Percentiles rank a stretch among this genome's conserved stretches.
These are phyloP conservation scores for Smutsia gigantea DNA, from an alignment of 2,797 vertebrate species.

Conservation along the genomic window DNA sequence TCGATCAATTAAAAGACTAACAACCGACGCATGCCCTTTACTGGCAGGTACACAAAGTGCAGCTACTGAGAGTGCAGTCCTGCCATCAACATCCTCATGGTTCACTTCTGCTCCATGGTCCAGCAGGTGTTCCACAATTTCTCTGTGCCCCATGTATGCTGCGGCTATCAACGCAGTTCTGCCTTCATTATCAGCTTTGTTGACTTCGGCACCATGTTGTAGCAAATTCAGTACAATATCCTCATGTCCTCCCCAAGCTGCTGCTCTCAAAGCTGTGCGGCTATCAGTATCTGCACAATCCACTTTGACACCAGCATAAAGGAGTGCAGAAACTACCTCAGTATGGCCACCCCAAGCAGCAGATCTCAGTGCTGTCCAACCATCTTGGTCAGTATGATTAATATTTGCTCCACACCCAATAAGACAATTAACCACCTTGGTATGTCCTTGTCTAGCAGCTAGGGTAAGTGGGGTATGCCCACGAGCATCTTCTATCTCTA, in stretches of 20 bases:
- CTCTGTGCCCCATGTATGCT: slow-evolving; percentile 98
- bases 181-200: slow-evolving; percentile 98
- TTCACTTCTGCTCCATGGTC: slow-evolving; percentile 97
- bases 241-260: slow-evolving; percentile 98
- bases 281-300: slow-evolving; percentile 97
- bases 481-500: slow-evolving; percentile 95
- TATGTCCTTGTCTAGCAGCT: slow-evolving; percentile 97
- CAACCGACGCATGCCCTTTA: slow-evolving; percentile 96
- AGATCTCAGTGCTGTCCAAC: slow-evolving; percentile 97
- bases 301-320: slow-evolving; percentile 97
- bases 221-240: slow-evolving; percentile 98
- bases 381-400: slow-evolving; percentile 97
- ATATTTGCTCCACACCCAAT: slow-evolving; percentile 96
- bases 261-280: slow-evolving; percentile 95
- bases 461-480: slow-evolving; percentile 97
- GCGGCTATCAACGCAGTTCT: slow-evolving; percentile 97
- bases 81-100: slow-evolving; percentile 97
- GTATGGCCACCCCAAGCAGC: slow-evolving; percentile 99
- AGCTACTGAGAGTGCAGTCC: slow-evolving; percentile 96
- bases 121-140: slow-evolving; percentile 97
- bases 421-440: slow-evolving; percentile 97
- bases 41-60: slow-evolving; percentile 98
- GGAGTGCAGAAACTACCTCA: slow-evolving; percentile 97
- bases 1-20: slow-evolving; percentile 96
- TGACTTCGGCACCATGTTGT: slow-evolving; percentile 97